Evolutionary conservation across 2,888 invertebrate genomes (phyloP).

Genomic region (Ichneumoninae sp.): DNA sequence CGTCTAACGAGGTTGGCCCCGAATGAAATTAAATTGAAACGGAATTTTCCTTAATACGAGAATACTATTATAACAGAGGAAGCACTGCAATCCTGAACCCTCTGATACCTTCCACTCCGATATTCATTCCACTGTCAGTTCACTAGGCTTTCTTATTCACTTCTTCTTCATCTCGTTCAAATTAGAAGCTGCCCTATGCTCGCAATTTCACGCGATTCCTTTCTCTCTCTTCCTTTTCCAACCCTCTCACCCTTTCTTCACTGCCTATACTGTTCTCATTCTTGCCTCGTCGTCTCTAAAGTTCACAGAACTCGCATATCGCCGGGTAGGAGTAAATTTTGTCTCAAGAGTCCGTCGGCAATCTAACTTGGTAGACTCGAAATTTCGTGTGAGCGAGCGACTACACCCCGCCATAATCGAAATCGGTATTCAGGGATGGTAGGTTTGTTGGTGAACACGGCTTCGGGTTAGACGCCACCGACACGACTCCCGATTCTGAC

Average conservation of each 20-base stretch:
- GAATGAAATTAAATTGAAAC: constrained; percentile 66
- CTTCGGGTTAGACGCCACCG: constrained; percentile 7
- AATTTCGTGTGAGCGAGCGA: constrained; percentile 55
- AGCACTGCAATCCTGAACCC: background rate
- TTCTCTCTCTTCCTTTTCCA: background rate
- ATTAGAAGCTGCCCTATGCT: background rate
- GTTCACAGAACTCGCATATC: constrained; percentile 20
- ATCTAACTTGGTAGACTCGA: constrained; percentile 69
- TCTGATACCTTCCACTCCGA: background rate
- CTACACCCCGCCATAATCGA: constrained; percentile 50
- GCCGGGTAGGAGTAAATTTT: constrained; percentile 63
- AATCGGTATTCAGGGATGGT: constrained; percentile 41
- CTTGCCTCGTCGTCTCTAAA: constrained; percentile 23
- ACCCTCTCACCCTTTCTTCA: constrained; percentile 11
- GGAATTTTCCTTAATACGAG: constrained; percentile 60
- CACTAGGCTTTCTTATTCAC: background rate
- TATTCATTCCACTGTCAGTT: constrained; percentile 14
- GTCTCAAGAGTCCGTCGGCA: constrained; percentile 67
- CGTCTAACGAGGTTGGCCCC: constrained; percentile 60
- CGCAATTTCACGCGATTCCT: background rate
- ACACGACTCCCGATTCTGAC: constrained; percentile 17
- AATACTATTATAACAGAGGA: constrained; percentile 45
- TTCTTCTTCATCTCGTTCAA: constrained; percentile 6
- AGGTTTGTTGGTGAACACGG: constrained; percentile 2
- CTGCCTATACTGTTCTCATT: constrained; percentile 22